Conservation (phyloP, 2,797 vertebrate species). For the Hylomyscus alleni region DNA sequence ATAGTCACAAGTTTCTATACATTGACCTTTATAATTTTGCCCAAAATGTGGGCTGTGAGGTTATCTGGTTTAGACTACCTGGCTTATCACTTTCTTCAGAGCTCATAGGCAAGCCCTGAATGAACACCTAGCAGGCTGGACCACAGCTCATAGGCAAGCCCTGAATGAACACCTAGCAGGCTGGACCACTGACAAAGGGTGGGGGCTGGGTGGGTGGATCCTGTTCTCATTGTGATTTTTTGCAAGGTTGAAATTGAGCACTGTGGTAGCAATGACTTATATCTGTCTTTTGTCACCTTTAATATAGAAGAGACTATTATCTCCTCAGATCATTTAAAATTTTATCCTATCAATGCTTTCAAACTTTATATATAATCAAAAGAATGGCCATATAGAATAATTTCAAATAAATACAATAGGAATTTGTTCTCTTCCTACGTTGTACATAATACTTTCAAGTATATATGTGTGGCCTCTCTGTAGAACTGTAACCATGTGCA, state of each 20-base stretch:
- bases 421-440: neutral
- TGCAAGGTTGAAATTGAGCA: neutral
- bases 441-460: neutral
- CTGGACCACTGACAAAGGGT: neutral
- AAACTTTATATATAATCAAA: neutral
- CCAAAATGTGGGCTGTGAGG: neutral
- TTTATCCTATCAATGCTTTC: neutral
- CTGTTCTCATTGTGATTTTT: neutral
- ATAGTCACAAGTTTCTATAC: neutral
- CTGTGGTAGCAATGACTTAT: neutral
- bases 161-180: neutral
- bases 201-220: neutral
- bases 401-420: neutral
- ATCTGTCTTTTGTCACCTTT: neutral
- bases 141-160: neutral
- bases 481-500: neutral
- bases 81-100: neutral
- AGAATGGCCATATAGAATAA: neutral
- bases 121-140: neutral
- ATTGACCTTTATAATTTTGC: neutral
- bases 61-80: neutral
- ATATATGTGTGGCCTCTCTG: neutral
- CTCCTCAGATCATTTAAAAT: neutral
- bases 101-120: neutral
- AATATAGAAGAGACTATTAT: neutral